Evolutionary conservation across 2,888 invertebrate species (phyloP).

Genomic region (Oscheius sp.): DNA sequence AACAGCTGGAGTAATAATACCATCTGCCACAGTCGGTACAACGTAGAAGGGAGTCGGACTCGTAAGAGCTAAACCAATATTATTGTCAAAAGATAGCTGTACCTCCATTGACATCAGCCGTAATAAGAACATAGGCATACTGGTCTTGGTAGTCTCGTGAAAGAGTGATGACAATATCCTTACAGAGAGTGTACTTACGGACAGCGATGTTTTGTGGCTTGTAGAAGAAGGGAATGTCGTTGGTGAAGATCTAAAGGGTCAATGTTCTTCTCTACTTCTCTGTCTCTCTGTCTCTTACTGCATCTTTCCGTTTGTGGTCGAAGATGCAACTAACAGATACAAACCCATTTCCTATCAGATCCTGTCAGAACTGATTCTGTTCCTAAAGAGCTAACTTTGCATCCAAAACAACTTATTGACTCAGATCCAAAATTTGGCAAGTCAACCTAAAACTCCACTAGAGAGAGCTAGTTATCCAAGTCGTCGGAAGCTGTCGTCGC

Average conservation of each 20-base stretch:
- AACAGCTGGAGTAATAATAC: not conserved
- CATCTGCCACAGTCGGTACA: not conserved
- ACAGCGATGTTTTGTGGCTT: constrained; percentile 14
- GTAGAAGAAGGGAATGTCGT: constrained; percentile 11
- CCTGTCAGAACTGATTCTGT: too few species aligned
- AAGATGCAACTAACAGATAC: too few species aligned
- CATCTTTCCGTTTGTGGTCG: too few species aligned
- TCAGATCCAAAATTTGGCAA: too few species aligned
- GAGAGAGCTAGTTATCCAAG: too few species aligned
- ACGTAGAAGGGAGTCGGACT: not conserved
- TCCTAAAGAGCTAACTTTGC: too few species aligned
- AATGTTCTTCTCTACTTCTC: not conserved
- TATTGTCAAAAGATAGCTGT: not conserved
- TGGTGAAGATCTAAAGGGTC: not conserved
- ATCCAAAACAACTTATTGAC: too few species aligned
- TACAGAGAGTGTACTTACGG: not conserved
- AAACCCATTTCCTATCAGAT: too few species aligned
- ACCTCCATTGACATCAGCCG: not conserved
- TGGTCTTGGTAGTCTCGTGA: not conserved
- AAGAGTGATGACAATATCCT: not conserved
- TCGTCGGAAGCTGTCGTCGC: too few species aligned
- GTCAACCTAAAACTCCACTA: too few species aligned
- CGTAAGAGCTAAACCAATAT: too few species aligned
- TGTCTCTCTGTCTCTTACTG: too few species aligned
- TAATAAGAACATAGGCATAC: not conserved